Base-by-base conservation (phyloP, 2,888 invertebrate genomes). In the Scaptodrosophila latifasciaeformis region DNA sequence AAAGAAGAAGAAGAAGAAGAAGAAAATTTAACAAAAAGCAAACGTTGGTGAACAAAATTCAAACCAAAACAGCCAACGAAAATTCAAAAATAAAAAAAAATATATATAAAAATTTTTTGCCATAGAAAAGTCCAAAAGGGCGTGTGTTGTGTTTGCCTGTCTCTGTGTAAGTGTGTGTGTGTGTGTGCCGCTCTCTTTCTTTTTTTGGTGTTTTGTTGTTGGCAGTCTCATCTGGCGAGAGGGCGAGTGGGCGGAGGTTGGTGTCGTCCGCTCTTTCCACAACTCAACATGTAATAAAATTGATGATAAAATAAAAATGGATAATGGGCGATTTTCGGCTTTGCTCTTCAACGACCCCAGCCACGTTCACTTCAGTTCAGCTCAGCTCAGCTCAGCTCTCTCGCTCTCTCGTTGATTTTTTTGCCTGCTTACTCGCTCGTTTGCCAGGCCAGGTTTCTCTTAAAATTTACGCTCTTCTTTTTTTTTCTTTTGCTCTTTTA, bases 301-400 rank as follows among this genome's bases (percentile, higher is more conserved):
- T 76, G 81, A 81, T 78, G 72, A 76, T 76, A 74, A 76, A 79
- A 81, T 80, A 80, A 77, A 81, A 80, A 68, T 76, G 77, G 74
- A 76, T 80, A 78, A 78, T 80, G 75, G 72, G 62, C 77, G 75
- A 80, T 76, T 79, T 69, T 67, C 64, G 69, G 68, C 66, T 40
- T 40, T 56, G 66, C 55, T 59, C 51, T 62, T 64, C 44, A 43
- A 18, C 49, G 39, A 30, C 44, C 13, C 34, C n/a, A n/a, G n/a
- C n/a, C n/a, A n/a, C n/a, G n/a, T n/a, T n/a, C n/a, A n/a, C n/a
- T n/a, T 30, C 30, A 30, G n/a, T 30, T 30, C 30, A 10, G 34
- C 34, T 34, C 34, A 34, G 34, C 15, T 34, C 15, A n/a, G 12
- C 13, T 34, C n/a, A 34, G 35, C 15, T 44, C 18, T 37, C 34